Conservation (phyloP, 2,113 vertebrate species). For the Clarias macrocephalus region DNA sequence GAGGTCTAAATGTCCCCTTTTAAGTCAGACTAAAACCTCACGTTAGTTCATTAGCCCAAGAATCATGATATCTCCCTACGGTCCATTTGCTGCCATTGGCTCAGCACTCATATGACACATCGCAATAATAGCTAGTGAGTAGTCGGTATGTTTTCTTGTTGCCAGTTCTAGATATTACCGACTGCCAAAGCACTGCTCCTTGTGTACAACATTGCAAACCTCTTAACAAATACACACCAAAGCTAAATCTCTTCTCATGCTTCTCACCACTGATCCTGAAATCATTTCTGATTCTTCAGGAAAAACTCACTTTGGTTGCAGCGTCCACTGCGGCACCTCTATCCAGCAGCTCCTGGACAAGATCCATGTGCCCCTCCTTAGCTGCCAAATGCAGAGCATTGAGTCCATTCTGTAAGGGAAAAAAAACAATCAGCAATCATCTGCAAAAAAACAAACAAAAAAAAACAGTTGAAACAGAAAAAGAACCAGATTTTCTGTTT, state of each 20-base stretch:
- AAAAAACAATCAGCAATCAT: constrained; percentile 24
- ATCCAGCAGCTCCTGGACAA: constrained; percentile 95
- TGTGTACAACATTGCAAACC: background rate
- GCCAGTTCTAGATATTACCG: background rate
- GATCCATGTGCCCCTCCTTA: constrained; percentile 93
- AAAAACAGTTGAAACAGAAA: background rate
- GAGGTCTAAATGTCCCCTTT: background rate
- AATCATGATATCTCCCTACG: background rate
- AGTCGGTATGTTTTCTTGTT: background rate
- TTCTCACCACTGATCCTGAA: background rate
- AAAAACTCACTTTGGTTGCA: constrained; percentile 85
- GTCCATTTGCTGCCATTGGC: background rate
- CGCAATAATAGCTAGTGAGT: constrained; percentile 8
- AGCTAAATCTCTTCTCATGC: background rate
- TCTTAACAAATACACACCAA: background rate
- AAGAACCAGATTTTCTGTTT: background rate
- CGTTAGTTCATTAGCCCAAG: background rate
- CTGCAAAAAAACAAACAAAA: background rate
- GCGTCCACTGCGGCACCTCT: constrained; percentile 89
- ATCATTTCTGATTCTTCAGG: background rate
- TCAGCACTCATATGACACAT: background rate
- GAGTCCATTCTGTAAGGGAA: constrained; percentile 88
- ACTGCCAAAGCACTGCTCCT: background rate
- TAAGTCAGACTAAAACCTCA: background rate
- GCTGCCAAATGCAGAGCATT: constrained; percentile 95